Percentiles rank a stretch among this genome's conserved stretches.
Conservation (phyloP, 1,140 invertebrate species). For the Drosophila novamexicana region DNA sequence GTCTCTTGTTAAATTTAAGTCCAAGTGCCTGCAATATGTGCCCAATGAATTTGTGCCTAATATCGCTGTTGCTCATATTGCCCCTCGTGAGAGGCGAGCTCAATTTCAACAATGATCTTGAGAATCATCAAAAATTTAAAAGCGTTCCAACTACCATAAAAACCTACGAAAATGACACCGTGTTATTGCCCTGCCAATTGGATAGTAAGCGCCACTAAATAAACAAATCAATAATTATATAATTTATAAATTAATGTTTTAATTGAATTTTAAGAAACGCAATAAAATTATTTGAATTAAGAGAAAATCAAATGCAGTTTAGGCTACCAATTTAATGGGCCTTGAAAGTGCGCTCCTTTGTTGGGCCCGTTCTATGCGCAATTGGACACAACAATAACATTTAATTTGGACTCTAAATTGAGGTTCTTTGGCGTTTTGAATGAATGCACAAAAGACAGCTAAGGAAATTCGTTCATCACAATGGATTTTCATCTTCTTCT, state of each 20-base stretch:
- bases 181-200: slow-evolving; percentile 89
- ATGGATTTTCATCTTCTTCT: slow-evolving; percentile 56
- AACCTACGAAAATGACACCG: slow-evolving; percentile 89
- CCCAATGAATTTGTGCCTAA: slow-evolving; percentile 33
- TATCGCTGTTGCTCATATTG: slow-evolving; percentile 22
- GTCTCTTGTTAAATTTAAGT: slow-evolving; percentile 59
- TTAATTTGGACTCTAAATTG: slow-evolving; percentile 60
- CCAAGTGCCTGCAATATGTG: slow-evolving; percentile 35
- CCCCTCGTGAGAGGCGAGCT: slow-evolving; percentile 32
- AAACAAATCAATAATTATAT: neutral
- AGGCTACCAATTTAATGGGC: slow-evolving; percentile 29
- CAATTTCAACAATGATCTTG: slow-evolving; percentile 71
- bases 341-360: slow-evolving; percentile 52
- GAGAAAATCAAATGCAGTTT: neutral
- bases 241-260: neutral
- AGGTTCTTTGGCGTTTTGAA: slow-evolving; percentile 46
- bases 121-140: slow-evolving; percentile 84
- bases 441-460: slow-evolving; percentile 43
- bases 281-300: neutral
- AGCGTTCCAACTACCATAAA: slow-evolving; percentile 90
- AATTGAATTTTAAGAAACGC: neutral
- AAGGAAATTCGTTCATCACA: slow-evolving; percentile 52
- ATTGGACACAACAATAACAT: slow-evolving; percentile 69
- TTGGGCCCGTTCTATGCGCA: slow-evolving; percentile 12
- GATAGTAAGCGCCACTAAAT: slow-evolving; percentile 66